Conservation (phyloP, 2,888 invertebrate genomes). For the Eledona agricola region DNA sequence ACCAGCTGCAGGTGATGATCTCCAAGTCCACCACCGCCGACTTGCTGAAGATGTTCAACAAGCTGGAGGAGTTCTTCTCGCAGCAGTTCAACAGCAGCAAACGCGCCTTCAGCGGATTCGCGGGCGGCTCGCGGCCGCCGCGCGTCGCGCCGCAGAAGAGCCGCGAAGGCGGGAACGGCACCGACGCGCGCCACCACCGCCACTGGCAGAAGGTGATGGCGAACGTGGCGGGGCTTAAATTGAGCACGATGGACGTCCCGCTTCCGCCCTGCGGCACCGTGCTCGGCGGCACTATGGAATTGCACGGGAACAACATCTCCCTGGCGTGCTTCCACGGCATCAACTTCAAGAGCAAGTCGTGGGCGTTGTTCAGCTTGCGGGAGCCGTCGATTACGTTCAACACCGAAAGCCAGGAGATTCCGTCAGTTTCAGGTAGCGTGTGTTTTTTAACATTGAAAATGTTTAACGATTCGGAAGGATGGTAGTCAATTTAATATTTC, state of each 20-base stretch:
- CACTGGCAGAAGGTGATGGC: slow-evolving; percentile 94
- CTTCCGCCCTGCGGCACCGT: slow-evolving; percentile 79
- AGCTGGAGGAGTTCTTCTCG: slow-evolving; percentile 96
- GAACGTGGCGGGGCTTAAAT: slow-evolving; percentile 81
- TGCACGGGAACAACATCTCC: slow-evolving; percentile 90
- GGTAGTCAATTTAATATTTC: too few species aligned
- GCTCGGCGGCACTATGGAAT: slow-evolving; percentile 87
- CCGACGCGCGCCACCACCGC: slow-evolving; percentile 63
- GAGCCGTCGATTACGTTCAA: slow-evolving; percentile 93
- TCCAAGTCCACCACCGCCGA: slow-evolving; percentile 97
- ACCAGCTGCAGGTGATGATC: slow-evolving; percentile 95
- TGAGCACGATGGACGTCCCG: slow-evolving; percentile 76
- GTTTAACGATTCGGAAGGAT: too few species aligned
- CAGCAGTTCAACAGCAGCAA: slow-evolving; percentile 97
- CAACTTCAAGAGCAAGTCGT: slow-evolving; percentile 94
- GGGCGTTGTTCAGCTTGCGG: slow-evolving; percentile 94
- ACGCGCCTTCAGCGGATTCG: slow-evolving; percentile 75
- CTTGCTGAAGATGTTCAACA: slow-evolving; percentile 94
- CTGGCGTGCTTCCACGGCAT: slow-evolving; percentile 97
- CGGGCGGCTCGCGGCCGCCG: slow-evolving; percentile 52
- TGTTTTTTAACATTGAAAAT: too few species aligned
- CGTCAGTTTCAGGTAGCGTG: slow-evolving; percentile 72
- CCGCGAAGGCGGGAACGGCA: slow-evolving; percentile 27
- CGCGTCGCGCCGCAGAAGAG: slow-evolving; percentile 46
- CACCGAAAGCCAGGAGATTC: slow-evolving; percentile 90